Conservation (phyloP, 2,888 invertebrate species). For the Drosophila affinis region DNA sequence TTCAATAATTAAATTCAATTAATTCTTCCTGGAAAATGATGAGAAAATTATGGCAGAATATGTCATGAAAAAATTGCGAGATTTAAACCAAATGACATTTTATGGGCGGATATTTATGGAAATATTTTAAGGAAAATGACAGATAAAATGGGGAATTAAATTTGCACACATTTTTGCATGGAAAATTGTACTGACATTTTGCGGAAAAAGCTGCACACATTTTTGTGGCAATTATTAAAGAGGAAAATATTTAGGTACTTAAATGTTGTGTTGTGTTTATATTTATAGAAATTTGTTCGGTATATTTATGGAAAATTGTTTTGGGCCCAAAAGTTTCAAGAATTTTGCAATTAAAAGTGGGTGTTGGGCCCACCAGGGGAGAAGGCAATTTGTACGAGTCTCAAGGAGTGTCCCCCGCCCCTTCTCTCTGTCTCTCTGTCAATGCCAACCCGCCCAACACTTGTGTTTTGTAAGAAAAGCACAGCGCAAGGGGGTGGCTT, state of each 20-base stretch:
- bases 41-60: background rate
- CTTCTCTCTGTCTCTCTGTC: background rate
- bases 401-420: background rate
- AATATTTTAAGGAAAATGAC: too few relatives aligned
- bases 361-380: background rate
- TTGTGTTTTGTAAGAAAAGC: background rate
- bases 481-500: slow-evolving; percentile 47
- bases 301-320: background rate
- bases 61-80: too few relatives aligned
- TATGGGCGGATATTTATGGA: too few relatives aligned
- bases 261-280: background rate
- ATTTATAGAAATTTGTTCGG: background rate
- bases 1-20: background rate
- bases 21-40: background rate
- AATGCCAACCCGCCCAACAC: slow-evolving; percentile 3
- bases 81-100: too few relatives aligned
- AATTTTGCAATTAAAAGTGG: background rate
- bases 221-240: background rate
- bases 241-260: background rate
- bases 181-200: background rate
- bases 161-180: too few relatives aligned
- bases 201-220: too few relatives aligned
- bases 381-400: background rate
- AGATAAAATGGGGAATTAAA: background rate
- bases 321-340: background rate